Conservation (phyloP, 2,797 vertebrate genomes). For the Scarus forsteni region DNA sequence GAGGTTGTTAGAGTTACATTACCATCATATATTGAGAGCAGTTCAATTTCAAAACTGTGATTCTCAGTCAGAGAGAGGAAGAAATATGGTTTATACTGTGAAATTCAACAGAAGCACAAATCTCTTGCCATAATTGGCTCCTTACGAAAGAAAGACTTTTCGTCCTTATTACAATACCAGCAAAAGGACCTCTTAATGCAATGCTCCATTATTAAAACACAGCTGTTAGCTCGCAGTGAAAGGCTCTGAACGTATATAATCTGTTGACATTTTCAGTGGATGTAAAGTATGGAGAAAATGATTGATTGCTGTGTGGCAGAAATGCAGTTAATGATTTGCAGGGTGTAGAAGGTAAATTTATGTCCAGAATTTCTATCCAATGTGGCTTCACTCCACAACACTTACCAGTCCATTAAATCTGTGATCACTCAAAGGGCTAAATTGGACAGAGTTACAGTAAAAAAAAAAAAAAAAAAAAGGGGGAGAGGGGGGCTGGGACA, state of each 20-base stretch:
- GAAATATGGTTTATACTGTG: conserved; percentile 11
- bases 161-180: conserved; percentile 59
- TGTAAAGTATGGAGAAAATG: conserved; percentile 46
- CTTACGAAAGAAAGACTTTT: conserved; percentile 54
- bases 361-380: conserved; percentile 30
- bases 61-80: conserved; percentile 43
- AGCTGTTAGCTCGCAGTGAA: conserved; percentile 38
- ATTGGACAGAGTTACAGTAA: conserved; percentile 53
- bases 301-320: conserved; percentile 48
- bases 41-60: conserved; percentile 35
- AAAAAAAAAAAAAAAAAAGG: too few species aligned
- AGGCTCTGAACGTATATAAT: conserved; percentile 48
- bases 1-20: conserved; percentile 23
- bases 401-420: conserved; percentile 51
- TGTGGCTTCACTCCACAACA: conserved; percentile 18
- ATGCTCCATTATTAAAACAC: conserved; percentile 66
- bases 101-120: conserved; percentile 36
- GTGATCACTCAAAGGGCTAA: conserved; percentile 64
- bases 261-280: conserved; percentile 62
- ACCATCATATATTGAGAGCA: conserved; percentile 15
- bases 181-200: conserved; percentile 58
- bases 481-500: conserved; percentile 22
- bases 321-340: conserved; percentile 51
- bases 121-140: conserved; percentile 31
- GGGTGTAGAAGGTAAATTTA: conserved; percentile 26